Conservation (phyloP, 2,888 invertebrate species). For the Brassicogethes aeneus region DNA sequence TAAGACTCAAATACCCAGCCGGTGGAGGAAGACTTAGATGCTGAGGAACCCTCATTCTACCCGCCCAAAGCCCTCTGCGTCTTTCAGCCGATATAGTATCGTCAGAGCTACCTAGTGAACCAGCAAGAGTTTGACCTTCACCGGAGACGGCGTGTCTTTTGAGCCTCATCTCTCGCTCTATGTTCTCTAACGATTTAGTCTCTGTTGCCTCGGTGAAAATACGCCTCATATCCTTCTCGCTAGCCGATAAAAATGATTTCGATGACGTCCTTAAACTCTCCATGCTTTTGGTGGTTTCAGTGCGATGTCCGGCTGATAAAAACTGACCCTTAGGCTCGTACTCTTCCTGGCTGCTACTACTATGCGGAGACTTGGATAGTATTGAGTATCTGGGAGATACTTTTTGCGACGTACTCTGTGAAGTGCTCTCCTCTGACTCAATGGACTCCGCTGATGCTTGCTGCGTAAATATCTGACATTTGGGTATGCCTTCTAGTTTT, state of each 20-base stretch:
- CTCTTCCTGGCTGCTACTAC: conserved; percentile 64
- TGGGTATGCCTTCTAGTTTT: conserved; percentile 26
- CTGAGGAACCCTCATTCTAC: conserved; percentile 55
- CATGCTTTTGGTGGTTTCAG: conserved; percentile 60
- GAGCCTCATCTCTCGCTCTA: conserved; percentile 46
- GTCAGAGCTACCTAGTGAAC: conserved; percentile 26
- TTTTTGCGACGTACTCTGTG: conserved; percentile 32
- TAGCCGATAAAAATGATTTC: conserved; percentile 54
- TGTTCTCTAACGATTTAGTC: conserved; percentile 52
- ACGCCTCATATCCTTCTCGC: conserved; percentile 55
- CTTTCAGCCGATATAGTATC: conserved; percentile 52
- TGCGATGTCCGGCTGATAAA: conserved; percentile 43
- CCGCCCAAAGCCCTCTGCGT: conserved; percentile 58
- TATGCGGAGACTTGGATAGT: conserved; percentile 40
- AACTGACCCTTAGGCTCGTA: conserved; percentile 52
- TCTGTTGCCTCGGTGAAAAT: conserved; percentile 43
- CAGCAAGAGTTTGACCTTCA: conserved; percentile 43
- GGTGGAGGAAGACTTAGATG: conserved; percentile 64
- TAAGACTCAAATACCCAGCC: conserved; percentile 44
- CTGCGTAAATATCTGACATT: conserved; percentile 42
- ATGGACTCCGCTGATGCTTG: conserved; percentile 51
- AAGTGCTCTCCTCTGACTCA: conserved; percentile 45
- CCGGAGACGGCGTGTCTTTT: conserved; percentile 54
- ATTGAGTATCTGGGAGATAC: conserved; percentile 34
- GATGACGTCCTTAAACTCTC: conserved; percentile 56